Evolutionary conservation across 2,113 vertebrate genomes (phyloP).

Genomic region (Dicaeum eximium): DNA sequence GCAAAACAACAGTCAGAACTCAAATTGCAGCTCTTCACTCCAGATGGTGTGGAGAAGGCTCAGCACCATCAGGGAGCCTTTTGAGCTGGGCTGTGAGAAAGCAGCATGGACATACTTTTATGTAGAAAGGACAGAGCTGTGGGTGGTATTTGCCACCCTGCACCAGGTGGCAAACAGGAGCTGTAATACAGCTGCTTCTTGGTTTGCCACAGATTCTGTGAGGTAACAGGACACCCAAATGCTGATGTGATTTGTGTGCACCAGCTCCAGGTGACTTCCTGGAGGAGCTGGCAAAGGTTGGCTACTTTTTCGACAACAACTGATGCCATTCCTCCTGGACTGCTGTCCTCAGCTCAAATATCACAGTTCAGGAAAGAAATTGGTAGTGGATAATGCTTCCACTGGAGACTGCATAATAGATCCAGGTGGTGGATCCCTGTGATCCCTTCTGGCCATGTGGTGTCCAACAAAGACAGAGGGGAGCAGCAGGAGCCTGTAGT

Average conservation of each 20-base stretch:
- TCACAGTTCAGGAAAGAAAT: background rate
- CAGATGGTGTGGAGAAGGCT: background rate
- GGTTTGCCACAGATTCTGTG: background rate
- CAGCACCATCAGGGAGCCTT: background rate
- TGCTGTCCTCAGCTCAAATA: background rate
- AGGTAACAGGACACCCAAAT: background rate
- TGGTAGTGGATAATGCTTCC: background rate
- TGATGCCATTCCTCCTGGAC: background rate
- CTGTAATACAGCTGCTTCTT: background rate
- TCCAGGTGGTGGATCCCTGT: background rate
- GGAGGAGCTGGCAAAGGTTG: background rate
- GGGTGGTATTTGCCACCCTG: background rate
- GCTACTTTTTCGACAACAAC: background rate
- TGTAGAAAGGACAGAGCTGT: background rate
- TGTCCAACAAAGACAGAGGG: background rate
- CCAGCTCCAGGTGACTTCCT: background rate
- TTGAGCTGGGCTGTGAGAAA: background rate
- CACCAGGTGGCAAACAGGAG: background rate
- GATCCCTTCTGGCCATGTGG: accelerated
- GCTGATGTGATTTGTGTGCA: background rate
- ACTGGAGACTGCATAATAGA: background rate
- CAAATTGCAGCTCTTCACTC: background rate
- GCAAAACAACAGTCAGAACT: background rate
- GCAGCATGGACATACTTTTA: background rate
- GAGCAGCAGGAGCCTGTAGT: background rate